These are phyloP conservation scores for Amiota mariae DNA, from an alignment of 2,888 invertebrate genomes.

Conservation along the genomic window DNA sequence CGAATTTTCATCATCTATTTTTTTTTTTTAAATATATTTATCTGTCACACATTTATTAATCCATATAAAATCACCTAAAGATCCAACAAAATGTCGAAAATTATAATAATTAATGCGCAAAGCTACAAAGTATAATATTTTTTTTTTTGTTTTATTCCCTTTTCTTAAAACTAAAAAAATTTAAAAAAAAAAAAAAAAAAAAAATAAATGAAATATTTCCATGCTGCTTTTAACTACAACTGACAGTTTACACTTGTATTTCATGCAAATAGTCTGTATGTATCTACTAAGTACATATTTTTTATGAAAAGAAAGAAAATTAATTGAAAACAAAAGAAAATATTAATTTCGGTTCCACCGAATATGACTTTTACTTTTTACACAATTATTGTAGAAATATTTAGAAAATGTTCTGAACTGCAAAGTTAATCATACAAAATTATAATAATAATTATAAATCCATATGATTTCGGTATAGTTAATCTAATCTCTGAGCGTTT, in stretches of 20 bases:
- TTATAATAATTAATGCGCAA: conserved; percentile 2
- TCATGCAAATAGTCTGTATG: neutral
- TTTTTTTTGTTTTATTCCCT: conserved; percentile 39
- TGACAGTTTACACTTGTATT: conserved; percentile 3
- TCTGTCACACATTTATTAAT: conserved; percentile 15
- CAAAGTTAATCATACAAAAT: too few relatives aligned
- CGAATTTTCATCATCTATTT: neutral
- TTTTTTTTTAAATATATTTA: neutral
- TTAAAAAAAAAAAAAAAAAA: neutral
- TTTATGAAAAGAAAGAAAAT: neutral
- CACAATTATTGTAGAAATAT: too few relatives aligned
- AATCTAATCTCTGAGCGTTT: too few relatives aligned
- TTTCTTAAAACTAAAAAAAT: conserved; percentile 25
- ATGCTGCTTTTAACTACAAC: conserved; percentile 14
- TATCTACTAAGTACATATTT: neutral
- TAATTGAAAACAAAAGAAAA: neutral
- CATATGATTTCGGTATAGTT: neutral
- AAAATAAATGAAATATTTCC: conserved; percentile 32
- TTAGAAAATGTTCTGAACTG: too few relatives aligned
- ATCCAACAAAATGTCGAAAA: conserved; percentile 4
- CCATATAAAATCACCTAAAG: conserved; percentile 19
- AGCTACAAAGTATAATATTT: conserved; percentile 13
- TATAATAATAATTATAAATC: too few relatives aligned
- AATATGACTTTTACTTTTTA: too few relatives aligned
- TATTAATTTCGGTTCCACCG: too few relatives aligned